These are phyloP conservation scores for Diaphora mendica DNA, from an alignment of 2,888 invertebrate genomes.

Conservation along the genomic window DNA sequence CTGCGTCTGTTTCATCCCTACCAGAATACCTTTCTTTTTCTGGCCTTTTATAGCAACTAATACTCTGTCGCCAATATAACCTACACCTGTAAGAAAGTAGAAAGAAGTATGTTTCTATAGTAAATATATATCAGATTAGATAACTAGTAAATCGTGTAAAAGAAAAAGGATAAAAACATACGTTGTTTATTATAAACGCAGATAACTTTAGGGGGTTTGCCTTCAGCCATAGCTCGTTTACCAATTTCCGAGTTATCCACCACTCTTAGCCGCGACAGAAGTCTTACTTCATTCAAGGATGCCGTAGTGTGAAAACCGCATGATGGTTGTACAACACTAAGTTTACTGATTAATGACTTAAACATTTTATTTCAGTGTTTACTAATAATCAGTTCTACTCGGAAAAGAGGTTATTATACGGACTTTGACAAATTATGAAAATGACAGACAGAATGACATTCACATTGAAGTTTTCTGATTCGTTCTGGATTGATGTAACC, in stretches of 20 bases:
- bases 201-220: slow-evolving; percentile 96
- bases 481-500: background rate
- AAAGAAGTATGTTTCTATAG: background rate
- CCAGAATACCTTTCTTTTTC: slow-evolving; percentile 95
- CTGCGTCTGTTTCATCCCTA: slow-evolving; percentile 94
- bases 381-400: slow-evolving; percentile 1
- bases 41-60: slow-evolving; percentile 97
- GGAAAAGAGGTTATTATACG: slow-evolving; percentile 42
- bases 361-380: slow-evolving; percentile 66
- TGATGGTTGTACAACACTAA: slow-evolving; percentile 51
- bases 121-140: background rate
- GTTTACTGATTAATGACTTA: slow-evolving; percentile 62
- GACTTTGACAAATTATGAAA: background rate
- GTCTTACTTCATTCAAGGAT: slow-evolving; percentile 88
- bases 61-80: slow-evolving; percentile 92
- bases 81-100: slow-evolving; percentile 72
- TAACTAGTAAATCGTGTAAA: background rate
- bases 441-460: slow-evolving; percentile 1
- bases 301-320: slow-evolving; percentile 87
- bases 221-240: slow-evolving; percentile 97
- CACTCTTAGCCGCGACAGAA: slow-evolving; percentile 93
- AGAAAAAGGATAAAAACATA: slow-evolving; percentile 51
- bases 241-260: slow-evolving; percentile 99
- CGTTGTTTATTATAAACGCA: slow-evolving; percentile 95
- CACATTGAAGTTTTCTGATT: background rate